Evolutionary conservation across 2,797 vertebrate genomes (phyloP), one percentile per base, ranked within the genome.

Genomic region (Todus mexicanus): DNA sequence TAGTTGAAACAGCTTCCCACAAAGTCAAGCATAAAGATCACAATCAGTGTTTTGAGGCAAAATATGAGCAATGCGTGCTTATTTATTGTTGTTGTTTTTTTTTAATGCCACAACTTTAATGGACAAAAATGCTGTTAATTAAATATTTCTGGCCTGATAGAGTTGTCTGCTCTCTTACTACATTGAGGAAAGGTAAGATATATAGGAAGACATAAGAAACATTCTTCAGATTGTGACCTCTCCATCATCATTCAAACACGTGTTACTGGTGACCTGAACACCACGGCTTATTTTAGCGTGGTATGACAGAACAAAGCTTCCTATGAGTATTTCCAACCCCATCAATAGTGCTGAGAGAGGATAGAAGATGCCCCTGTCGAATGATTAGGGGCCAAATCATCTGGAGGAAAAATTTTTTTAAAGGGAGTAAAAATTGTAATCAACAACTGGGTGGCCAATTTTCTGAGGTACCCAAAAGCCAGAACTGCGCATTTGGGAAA

Each of bases 11-110:
- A 79, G 57, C 81, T 94, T 93, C 83, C 84, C 86, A 66, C 89
- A 87, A 85, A 92, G 60, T 78, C 84, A 89, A 90, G 80, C 63
- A 43, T 75, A 33, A 84, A 84, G 88, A 95, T 73, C 60, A 60
- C 88, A 75, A 66, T 81, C 79, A 51, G 33, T 61, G 73, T 96
- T 95, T 86, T 88, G 63, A 64, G 56, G 45, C n/a, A 87, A 79
- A 95, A 74, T 66, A 53, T 56, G 71, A 95, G 71, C 25, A 84
- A 59, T 1, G 11, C 21, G 4, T 59, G 45, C 42, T 74, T 84
- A 4, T 64, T 61, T 63, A 60, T 56, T 64, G 60, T 60, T 76
- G 63, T 45, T 16, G 11, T 37, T 59, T 18, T 27, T 37, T 59
- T 57, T 57, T 45, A 71, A 27, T 29, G 18, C 22, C 43, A n/a